Conservation (phyloP, 2,888 invertebrate species). For the Gymnosoma rotundatum region DNA sequence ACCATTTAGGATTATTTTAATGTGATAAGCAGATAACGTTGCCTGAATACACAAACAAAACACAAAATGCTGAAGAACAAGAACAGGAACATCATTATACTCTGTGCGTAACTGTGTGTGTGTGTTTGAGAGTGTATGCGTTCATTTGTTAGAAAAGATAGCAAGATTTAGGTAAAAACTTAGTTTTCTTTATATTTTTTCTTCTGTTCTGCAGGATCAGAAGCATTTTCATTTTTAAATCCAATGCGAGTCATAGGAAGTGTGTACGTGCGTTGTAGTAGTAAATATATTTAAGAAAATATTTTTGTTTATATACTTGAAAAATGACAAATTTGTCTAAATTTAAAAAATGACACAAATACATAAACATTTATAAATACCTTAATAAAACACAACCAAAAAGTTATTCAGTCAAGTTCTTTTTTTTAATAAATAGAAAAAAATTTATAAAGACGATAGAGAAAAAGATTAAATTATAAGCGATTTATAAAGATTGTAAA, state of each 20-base stretch:
- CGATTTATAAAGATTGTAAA: conserved; percentile 45
- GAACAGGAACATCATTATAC: neutral
- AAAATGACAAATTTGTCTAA: conserved; percentile 66
- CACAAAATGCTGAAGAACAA: conserved; percentile 69
- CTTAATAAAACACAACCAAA: conserved; percentile 23
- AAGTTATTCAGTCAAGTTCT: conserved; percentile 44
- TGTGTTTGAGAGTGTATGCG: neutral
- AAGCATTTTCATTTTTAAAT: neutral
- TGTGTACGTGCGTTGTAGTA: neutral
- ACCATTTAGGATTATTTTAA: conserved; percentile 81
- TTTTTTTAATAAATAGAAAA: conserved; percentile 27
- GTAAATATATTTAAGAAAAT: conserved; percentile 64
- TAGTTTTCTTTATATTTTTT: conserved; percentile 14
- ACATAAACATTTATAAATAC: conserved; percentile 21
- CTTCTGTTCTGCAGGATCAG: conserved; percentile 24
- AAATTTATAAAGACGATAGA: conserved; percentile 1
- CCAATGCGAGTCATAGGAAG: neutral
- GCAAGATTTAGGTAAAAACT: conserved; percentile 63
- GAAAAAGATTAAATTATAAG: conserved; percentile 41
- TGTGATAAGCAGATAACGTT: conserved; percentile 79
- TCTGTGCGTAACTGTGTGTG: no score
- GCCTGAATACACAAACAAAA: conserved; percentile 80
- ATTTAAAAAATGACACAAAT: conserved; percentile 32
- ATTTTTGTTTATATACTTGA: conserved; percentile 64
- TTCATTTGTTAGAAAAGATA: conserved; percentile 32